A percentile compares a stretch with the other conserved stretches of the same genome.
phyloP scores from a whole-genome alignment of 2,113 vertebrate genomes.

The Miniopterus natalensis region DNA sequence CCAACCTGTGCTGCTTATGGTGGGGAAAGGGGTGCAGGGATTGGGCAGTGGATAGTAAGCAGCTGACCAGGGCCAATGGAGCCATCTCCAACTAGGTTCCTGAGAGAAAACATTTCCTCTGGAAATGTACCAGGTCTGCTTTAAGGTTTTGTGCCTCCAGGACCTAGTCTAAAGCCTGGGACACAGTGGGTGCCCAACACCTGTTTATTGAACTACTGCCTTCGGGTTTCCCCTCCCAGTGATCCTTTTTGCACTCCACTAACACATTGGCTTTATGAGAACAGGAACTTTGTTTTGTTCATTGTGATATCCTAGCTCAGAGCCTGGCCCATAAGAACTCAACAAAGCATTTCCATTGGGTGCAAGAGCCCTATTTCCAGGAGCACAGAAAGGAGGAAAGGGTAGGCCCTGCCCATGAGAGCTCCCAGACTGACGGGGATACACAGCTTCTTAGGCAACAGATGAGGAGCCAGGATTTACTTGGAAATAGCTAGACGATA shows the following conservation, averaged over 20 bases:
- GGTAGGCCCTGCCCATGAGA: neutral
- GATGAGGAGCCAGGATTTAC: neutral
- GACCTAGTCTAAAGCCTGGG: constrained; percentile 5
- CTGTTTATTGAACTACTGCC: constrained; percentile 14
- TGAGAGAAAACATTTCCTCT: constrained; percentile 50
- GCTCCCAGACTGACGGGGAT: neutral
- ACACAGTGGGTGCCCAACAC: neutral
- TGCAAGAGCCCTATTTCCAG: neutral
- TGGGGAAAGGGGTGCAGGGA: neutral
- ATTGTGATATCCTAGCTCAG: neutral
- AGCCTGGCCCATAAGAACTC: neutral
- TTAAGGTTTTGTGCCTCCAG: neutral
- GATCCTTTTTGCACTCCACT: neutral
- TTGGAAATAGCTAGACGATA: constrained; percentile 42
- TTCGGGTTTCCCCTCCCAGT: neutral
- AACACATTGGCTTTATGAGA: constrained; percentile 25
- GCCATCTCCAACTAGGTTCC: neutral
- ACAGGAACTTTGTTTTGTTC: constrained; percentile 4
- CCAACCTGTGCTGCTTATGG: neutral
- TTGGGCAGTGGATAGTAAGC: neutral
- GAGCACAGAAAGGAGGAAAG: neutral
- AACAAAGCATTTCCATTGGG: neutral
- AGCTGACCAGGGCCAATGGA: neutral
- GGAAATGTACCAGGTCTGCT: neutral
- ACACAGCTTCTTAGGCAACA: neutral